Evolutionary conservation across 2,888 invertebrate genomes (phyloP), one percentile per base, ranked within the genome.

Genomic region (Colostygia pectinataria): DNA sequence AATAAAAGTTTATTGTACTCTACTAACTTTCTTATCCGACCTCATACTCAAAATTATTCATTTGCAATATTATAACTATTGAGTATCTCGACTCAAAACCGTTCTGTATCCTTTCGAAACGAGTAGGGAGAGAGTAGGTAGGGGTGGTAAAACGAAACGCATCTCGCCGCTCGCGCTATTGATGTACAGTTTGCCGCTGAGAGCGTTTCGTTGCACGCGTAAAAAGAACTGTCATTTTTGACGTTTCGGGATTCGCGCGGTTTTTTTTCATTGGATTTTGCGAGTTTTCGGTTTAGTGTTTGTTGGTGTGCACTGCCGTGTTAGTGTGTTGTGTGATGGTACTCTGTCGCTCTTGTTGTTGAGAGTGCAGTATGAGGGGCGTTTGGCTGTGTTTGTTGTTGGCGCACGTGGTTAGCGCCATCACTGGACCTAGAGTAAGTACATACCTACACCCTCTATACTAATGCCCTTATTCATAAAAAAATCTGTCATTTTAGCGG

Each of bases 61-160:
- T 67, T 69, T 74, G 82, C 78, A 84, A 83, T 65, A 71, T 70
- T 75, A n/a, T n/a, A n/a, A 80, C 82, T 80, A 78, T 68, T 70
- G 39, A 49, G 25, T 54, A 53, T 51, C 56, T 48, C 46, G 48
- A 49, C 57, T 48, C 48, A 53, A 55, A 55, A 53, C 45, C 40
- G 28, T 52, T 53, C 75, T 73, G 59, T 69, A 77, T 87, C 88
- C 88, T 90, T 89, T 88, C 88, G 82, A 87, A 89, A 89, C 67
- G 65, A 83, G 86, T 74, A 81, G 84, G 84, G 82, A 67, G 68
- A 20, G 41, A 63, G 72, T 80, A 84, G n/a, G 89, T 80, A 88
- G 90, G 89, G 86, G 84, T 80, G 85, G 87, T 89, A 88, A 89
- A 90, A 90, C 82, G 65, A 68, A 74, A 74, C 71, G 77, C 68